Evolutionary conservation across 1,140 invertebrate genomes (phyloP).

Genomic region (Eriosoma lanigerum): DNA sequence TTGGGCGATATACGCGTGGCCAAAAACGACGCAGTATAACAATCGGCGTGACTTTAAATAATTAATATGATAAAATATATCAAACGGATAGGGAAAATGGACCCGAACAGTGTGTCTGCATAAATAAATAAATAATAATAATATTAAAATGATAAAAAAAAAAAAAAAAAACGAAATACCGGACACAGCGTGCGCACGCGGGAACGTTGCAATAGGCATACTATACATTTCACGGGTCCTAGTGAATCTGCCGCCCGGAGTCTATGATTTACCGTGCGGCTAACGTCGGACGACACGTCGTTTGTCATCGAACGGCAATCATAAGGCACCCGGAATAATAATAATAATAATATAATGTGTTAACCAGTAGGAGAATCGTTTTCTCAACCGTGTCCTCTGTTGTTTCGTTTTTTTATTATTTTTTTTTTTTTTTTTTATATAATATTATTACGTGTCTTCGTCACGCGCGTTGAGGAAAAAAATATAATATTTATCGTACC

Average conservation of each 20-base stretch:
- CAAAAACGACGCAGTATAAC: too few species aligned
- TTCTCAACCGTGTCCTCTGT: neutral
- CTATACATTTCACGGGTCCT: neutral
- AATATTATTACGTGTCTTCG: neutral
- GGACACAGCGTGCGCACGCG: conserved; percentile 4
- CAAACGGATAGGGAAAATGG: too few species aligned
- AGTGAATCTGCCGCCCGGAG: conserved; percentile 11
- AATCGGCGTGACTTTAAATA: too few species aligned
- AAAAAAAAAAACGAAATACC: conserved; percentile 20
- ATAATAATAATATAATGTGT: neutral
- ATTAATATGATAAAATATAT: too few species aligned
- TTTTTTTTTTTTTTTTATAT: neutral
- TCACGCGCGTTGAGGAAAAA: too few species aligned
- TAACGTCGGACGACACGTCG: conserved; percentile 38
- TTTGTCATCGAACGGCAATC: conserved; percentile 42
- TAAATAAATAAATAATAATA: too few species aligned
- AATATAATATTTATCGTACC: too few species aligned
- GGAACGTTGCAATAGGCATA: too few species aligned
- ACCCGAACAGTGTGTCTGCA: too few species aligned
- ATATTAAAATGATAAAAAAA: neutral
- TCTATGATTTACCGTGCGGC: conserved; percentile 31
- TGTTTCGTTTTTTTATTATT: neutral
- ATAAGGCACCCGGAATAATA: conserved; percentile 3
- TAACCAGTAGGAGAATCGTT: conserved; percentile 22
- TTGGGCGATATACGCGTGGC: too few species aligned